These are phyloP conservation scores for Papilio protenor DNA, from an alignment of 2,888 invertebrate species.

Conservation along the genomic window DNA sequence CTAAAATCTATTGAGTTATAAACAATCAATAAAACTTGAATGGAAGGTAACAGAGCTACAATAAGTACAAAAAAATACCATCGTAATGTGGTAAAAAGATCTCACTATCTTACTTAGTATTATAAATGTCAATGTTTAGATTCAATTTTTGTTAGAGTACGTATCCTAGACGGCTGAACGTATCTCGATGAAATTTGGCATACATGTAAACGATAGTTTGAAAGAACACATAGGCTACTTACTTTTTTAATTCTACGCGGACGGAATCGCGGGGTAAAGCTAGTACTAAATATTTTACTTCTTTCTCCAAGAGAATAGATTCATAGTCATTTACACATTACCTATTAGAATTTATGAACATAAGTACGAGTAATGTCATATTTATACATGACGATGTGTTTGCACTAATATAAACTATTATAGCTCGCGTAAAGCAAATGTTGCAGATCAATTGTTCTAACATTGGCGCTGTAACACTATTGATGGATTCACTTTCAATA, in stretches of 20 bases:
- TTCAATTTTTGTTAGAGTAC: no score
- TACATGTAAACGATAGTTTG: no score
- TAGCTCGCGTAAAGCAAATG: conserved; percentile 2
- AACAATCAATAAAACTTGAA: no score
- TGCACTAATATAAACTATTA: not conserved
- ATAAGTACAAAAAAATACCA: not conserved
- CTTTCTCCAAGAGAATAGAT: not conserved
- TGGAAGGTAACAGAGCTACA: no score
- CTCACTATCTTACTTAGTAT: no score
- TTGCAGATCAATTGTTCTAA: not conserved
- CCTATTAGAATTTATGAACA: not conserved
- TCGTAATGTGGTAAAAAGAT: not conserved
- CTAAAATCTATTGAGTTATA: not conserved
- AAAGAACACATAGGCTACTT: no score
- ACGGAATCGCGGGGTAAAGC: no score
- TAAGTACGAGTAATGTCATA: not conserved
- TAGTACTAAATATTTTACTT: no score
- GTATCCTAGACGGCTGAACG: no score
- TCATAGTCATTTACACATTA: not conserved
- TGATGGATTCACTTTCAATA: conserved; percentile 61
- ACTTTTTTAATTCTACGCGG: no score
- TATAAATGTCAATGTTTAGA: no score
- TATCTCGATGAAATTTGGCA: no score
- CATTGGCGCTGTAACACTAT: not conserved
- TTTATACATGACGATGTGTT: not conserved